phyloP scores from a whole-genome alignment of 2,797 vertebrate genomes.

The Parambassis ranga region DNA sequence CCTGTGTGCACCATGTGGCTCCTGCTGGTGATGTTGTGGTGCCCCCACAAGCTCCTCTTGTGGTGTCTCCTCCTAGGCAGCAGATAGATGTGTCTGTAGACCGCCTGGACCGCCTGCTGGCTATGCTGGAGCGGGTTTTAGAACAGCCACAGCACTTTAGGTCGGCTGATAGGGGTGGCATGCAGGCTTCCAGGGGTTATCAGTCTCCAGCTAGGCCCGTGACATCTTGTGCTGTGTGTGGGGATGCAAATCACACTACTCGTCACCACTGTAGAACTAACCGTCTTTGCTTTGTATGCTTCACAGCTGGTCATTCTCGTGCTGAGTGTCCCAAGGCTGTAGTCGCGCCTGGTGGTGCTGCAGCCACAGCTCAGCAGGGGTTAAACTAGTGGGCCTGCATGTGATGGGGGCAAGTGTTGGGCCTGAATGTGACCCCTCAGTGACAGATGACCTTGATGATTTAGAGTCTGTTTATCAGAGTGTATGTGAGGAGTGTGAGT shows the following conservation, averaged over 20 bases:
- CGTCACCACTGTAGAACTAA: neutral
- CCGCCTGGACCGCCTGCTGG: neutral
- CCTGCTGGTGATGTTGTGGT: too few species aligned
- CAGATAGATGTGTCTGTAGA: neutral
- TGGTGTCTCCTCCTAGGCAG: fast-evolving
- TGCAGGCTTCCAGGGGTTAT: too few species aligned
- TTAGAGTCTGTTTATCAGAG: too few species aligned
- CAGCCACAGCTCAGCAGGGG: too few species aligned
- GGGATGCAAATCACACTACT: neutral
- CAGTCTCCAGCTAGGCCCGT: too few species aligned
- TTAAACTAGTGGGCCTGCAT: neutral
- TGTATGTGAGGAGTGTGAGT: neutral
- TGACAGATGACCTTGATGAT: too few species aligned
- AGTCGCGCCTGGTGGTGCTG: too few species aligned
- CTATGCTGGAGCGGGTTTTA: neutral
- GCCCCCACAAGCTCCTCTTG: neutral
- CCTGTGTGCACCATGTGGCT: neutral
- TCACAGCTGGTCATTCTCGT: neutral
- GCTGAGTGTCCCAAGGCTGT: neutral
- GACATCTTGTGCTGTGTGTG: neutral
- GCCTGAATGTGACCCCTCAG: neutral
- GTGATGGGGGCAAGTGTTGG: too few species aligned
- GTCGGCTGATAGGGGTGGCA: neutral
- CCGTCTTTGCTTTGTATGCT: neutral
- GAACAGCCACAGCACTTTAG: neutral